phyloP scores from a whole-genome alignment of 2,113 vertebrate species.

The Channa maculata region DNA sequence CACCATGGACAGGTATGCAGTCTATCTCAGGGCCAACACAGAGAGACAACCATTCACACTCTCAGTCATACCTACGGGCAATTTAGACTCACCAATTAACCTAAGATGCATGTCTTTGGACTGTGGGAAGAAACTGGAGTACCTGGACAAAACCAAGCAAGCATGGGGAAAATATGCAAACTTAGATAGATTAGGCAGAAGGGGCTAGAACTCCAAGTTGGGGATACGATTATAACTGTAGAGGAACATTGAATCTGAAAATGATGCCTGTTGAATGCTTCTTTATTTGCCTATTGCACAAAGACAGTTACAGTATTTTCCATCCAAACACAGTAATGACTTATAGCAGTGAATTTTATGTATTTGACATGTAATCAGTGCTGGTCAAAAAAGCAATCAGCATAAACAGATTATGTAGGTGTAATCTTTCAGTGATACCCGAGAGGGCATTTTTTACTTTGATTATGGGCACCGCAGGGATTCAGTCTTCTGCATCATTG shows the following conservation, averaged over 20 bases:
- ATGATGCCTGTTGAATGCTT: background rate
- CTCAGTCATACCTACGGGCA: too few species aligned
- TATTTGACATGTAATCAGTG: constrained; percentile 36
- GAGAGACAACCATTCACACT: too few species aligned
- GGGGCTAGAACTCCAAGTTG: background rate
- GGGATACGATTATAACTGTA: background rate
- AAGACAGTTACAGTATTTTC: background rate
- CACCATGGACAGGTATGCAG: too few species aligned
- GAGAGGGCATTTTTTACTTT: constrained; percentile 52
- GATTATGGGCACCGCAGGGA: constrained; percentile 14
- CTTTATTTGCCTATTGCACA: background rate
- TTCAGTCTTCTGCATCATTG: constrained; percentile 14
- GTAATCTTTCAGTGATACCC: constrained; percentile 46
- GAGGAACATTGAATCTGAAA: background rate
- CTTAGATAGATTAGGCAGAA: background rate
- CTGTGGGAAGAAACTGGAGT: too few species aligned
- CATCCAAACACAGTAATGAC: background rate
- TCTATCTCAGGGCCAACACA: too few species aligned
- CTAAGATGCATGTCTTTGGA: too few species aligned
- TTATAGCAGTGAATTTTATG: background rate
- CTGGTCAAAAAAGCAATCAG: constrained; percentile 28
- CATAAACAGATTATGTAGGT: constrained; percentile 23
- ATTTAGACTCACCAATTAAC: too few species aligned
- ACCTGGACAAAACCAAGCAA: too few species aligned
- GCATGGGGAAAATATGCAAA: too few species aligned